Evolutionary conservation across 2,113 vertebrate genomes (phyloP).

Genomic region (Cyprinodon brontotheroides): DNA sequence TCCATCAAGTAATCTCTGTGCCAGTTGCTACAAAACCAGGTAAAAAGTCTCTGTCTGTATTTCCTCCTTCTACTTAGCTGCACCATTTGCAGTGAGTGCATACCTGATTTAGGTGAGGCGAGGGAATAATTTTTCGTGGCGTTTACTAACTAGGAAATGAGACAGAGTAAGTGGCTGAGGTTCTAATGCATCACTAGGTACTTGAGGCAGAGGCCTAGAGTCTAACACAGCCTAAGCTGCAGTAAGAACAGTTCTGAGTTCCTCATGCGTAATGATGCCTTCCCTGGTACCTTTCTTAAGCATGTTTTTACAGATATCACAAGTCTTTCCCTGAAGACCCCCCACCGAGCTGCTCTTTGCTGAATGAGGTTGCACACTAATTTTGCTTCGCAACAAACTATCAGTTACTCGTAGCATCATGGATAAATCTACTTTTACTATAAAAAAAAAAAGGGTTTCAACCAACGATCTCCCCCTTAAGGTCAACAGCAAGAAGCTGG

Average conservation of each 20-base stretch:
- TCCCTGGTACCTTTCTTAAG: neutral
- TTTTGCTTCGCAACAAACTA: too few relatives aligned
- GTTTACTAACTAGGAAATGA: constrained; percentile 20
- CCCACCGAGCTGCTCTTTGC: neutral
- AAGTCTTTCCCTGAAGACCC: neutral
- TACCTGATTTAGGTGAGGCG: neutral
- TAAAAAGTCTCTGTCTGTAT: neutral
- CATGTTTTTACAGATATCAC: neutral
- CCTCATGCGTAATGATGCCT: neutral
- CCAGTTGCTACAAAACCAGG: neutral
- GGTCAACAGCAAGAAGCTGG: too few relatives aligned
- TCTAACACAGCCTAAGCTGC: neutral
- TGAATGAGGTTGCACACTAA: too few relatives aligned
- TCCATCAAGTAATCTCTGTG: neutral
- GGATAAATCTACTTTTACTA: too few relatives aligned
- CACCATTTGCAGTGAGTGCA: neutral
- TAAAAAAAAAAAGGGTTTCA: too few relatives aligned
- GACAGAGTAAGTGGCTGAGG: neutral
- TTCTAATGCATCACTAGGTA: neutral
- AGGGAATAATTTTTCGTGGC: too few relatives aligned
- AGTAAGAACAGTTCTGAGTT: neutral
- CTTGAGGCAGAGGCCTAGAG: neutral
- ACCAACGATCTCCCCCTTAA: too few relatives aligned
- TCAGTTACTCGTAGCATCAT: too few relatives aligned
- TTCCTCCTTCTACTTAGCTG: neutral